Percentiles rank a stretch among this genome's conserved stretches.
Conservation (phyloP, 2,113 vertebrate species). For the Thryonomys swinderianus region DNA sequence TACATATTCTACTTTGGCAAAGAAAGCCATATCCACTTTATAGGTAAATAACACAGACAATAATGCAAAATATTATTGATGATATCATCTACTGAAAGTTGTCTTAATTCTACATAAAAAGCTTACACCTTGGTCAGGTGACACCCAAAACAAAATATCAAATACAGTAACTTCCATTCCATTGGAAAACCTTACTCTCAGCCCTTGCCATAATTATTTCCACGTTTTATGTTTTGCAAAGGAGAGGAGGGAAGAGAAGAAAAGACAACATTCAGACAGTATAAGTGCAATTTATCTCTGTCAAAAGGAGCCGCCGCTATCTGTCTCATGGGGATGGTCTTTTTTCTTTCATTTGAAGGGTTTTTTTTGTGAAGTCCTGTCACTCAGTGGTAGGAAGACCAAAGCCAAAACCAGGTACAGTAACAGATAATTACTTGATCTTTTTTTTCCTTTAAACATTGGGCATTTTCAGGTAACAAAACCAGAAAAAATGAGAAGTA, state of each 20-base stretch:
- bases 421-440: neutral
- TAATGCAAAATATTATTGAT: slow-evolving; percentile 28
- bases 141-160: neutral
- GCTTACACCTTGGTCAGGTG: neutral
- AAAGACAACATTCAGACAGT: neutral
- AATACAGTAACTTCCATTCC: neutral
- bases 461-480: neutral
- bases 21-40: neutral
- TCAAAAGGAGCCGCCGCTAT: neutral
- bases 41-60: neutral
- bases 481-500: neutral
- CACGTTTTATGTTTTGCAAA: neutral
- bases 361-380: neutral
- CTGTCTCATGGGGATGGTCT: neutral
- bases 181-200: neutral
- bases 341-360: neutral
- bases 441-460: neutral
- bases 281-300: neutral
- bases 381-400: neutral
- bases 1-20: neutral
- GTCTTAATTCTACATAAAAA: slow-evolving; percentile 28
- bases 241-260: neutral
- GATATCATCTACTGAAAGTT: neutral
- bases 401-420: neutral
- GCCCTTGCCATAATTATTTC: neutral